A percentile compares a stretch with the other conserved stretches of the same genome.
phyloP scores from a whole-genome alignment of 2,888 invertebrate species.

The Silvanus unidentatus region DNA sequence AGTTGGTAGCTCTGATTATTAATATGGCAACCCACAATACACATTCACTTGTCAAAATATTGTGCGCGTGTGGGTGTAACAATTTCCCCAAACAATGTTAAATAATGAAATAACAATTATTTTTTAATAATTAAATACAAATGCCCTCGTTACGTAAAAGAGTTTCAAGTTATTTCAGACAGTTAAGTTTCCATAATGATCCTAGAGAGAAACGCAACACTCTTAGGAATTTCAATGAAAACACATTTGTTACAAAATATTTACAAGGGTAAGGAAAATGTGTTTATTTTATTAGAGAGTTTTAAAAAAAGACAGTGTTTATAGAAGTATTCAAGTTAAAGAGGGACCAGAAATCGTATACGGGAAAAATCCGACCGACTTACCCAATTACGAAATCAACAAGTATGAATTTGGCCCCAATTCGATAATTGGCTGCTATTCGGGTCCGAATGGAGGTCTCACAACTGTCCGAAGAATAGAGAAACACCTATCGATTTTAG shows the following conservation, averaged over 20 bases:
- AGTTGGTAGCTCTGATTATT: too few species aligned
- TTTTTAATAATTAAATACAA: too few species aligned
- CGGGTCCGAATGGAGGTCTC: conserved; percentile 78
- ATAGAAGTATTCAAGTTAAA: conserved; percentile 35
- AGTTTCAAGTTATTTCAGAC: conserved; percentile 66
- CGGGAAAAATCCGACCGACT: conserved; percentile 65
- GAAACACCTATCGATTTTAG: conserved; percentile 58
- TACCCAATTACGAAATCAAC: conserved; percentile 58
- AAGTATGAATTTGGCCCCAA: conserved; percentile 50
- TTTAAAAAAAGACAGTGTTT: conserved; percentile 5
- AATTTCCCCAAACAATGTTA: too few species aligned
- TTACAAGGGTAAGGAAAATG: conserved; percentile 59
- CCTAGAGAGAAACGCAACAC: conserved; percentile 49
- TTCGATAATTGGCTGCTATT: conserved; percentile 64
- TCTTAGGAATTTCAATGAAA: conserved; percentile 43
- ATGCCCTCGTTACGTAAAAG: conserved; percentile 68
- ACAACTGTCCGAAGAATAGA: conserved; percentile 64
- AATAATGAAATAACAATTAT: too few species aligned
- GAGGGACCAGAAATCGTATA: conserved; percentile 59
- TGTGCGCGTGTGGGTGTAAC: too few species aligned
- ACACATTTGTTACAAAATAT: conserved; percentile 65
- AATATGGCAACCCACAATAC: too few species aligned
- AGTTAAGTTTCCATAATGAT: conserved; percentile 62
- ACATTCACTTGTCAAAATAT: too few species aligned
- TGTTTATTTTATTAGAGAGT: conserved; percentile 2